Evolutionary conservation across 1,140 invertebrate species (phyloP), one percentile per base, ranked within the genome.

Genomic region (Macrobrachium rosenbergii): DNA sequence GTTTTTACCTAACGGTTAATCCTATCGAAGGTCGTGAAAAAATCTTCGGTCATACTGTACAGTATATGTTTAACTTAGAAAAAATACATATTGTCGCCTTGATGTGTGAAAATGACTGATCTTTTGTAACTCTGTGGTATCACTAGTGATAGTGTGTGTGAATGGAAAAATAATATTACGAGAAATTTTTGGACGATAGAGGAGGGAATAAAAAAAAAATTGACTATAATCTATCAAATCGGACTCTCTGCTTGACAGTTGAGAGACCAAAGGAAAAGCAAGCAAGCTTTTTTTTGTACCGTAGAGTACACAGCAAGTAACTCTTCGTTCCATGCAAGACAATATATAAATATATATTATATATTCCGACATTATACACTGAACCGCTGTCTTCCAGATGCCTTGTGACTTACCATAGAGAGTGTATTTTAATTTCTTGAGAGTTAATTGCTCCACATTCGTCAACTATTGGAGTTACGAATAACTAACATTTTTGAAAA

Each of bases 331-430:
- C 52, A 52, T 52, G 52, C 52, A 52, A 52, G 52, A 52, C 52
- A 52, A 52, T 52, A 52, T 52, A 52, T 52, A 52, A 52, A 80
- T 75, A 77, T 52, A 87, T 78, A 87, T 79, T 81, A 87, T 87
- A 87, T 75, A 75, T 72, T 60, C 84, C 84, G 84, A 87, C 84
- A 87, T 82, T 87, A 80, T 87, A 87, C 84, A 87, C 79, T 87
- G 84, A 87, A 87, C 84, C 84, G 84, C 84, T 82, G 84, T 87
- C 84, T 87, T 87, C 84, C 84, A 87, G 45, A 87, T 87, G 84
- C 84, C 84, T 87, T 87, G 84, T 87, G 84, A 87, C 84, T 87
- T 87, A 87, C 72, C 78, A 81, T 87, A 87, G 84, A 87, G 84
- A 87, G 75, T 87, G 84, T 87, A 87, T 87, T 87, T 87, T 87